Base-by-base conservation (phyloP, 2,113 vertebrate genomes). In the Forbesichthys papilliferus region DNA sequence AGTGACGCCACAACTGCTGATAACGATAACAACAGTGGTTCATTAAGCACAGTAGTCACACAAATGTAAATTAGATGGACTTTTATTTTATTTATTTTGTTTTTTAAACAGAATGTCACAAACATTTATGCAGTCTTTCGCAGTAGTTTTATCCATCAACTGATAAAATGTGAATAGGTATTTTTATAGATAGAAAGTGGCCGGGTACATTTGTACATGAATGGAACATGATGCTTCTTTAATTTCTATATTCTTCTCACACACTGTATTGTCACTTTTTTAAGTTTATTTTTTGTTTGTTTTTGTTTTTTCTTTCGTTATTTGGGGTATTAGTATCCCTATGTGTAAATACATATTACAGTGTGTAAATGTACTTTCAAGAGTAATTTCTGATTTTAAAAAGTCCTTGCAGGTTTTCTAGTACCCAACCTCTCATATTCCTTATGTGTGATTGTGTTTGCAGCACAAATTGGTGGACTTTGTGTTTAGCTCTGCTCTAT, bases 161-260 rank as follows among this genome's bases (percentile, higher is more conserved):
- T 91, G 88, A 92, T 75, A 94, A 94, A 96, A 95, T 95, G 91
- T 93, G 92, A 94, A 98, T 95, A 96, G 33, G 93, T 98, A 98
- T 98, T 99, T 98, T 98, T 97, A 95, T 99, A 98, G 93, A 92
- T 92, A 91, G 93, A 91, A 93, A 92, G 92, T 87, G 95, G 95
- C 90, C 92, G 92, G 93, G 92, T 92, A 91, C 89, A 92, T 95
- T 94, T 98, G 96, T 98, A 97, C 94, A 98, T 97, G 96, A 90
- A 91, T 88, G 79, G 88, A 89, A 88, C 88, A 73, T 61, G 71
- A 82, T 88, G 77, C 64, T 84, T 73, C 76, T 82, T 88, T 87
- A 63, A 77, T 73, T 63, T 66, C 57, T 65, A 20, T 69, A 36
- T 42, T 47, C 8, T 4, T 1, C 18, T 18, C 16, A 3, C 4